These are phyloP conservation scores for Harmothoe impar DNA, from an alignment of 2,888 invertebrate genomes.

Conservation along the genomic window DNA sequence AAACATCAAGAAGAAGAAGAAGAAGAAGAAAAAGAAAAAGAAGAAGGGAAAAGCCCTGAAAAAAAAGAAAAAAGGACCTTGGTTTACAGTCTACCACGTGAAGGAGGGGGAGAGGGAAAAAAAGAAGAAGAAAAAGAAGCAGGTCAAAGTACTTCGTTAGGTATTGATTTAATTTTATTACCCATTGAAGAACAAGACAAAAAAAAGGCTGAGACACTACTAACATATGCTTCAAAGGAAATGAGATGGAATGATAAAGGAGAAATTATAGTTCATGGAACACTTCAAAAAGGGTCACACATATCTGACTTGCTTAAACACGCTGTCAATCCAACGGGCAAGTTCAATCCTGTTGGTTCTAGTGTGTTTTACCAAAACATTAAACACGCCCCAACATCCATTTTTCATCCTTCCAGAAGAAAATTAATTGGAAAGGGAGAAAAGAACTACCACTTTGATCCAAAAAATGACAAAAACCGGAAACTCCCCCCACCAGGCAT, in stretches of 20 bases:
- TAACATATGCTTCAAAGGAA: not conserved
- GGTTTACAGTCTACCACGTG: too few species aligned
- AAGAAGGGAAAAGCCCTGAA: too few species aligned
- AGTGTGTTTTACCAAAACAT: not conserved
- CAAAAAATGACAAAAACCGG: too few species aligned
- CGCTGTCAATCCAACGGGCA: not conserved
- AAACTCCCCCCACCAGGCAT: not conserved
- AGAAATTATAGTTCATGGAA: not conserved
- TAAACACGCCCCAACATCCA: not conserved
- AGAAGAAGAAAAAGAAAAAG: too few species aligned
- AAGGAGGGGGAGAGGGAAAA: too few species aligned
- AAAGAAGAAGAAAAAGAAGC: too few species aligned
- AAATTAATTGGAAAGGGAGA: not conserved
- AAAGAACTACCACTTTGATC: too few species aligned
- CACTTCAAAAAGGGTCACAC: not conserved
- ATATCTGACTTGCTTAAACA: not conserved
- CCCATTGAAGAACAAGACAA: too few species aligned
- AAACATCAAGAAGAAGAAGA: too few species aligned
- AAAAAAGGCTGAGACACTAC: not conserved
- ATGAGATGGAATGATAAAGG: not conserved
- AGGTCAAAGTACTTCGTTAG: too few species aligned
- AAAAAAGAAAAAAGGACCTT: too few species aligned
- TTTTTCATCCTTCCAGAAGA: not conserved
- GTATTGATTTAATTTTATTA: too few species aligned
- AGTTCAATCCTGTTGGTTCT: not conserved